Evolutionary conservation across 1,140 invertebrate genomes (phyloP).

Genomic region (Drosophila littoralis): DNA sequence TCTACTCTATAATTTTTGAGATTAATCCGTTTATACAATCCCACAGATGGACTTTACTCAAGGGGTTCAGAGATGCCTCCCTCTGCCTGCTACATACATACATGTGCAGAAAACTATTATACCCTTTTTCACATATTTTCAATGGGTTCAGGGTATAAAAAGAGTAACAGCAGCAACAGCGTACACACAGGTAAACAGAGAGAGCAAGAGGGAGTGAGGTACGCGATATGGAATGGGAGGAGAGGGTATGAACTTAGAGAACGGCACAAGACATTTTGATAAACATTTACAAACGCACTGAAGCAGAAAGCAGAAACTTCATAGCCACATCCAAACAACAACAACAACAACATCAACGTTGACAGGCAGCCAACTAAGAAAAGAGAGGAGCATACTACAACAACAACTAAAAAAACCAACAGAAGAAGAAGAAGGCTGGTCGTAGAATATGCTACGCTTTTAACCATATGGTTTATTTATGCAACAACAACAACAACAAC

Average conservation of each 20-base stretch:
- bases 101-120: too few relatives aligned
- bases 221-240: background rate
- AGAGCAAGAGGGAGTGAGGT: background rate
- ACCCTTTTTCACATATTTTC: too few relatives aligned
- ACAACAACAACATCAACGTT: constrained; percentile 31
- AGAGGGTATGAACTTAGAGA: constrained; percentile 33
- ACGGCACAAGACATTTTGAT: constrained; percentile 82
- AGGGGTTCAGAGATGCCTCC: too few relatives aligned
- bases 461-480: constrained; percentile 83
- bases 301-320: constrained; percentile 76
- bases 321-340: constrained; percentile 46
- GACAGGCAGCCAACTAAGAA: constrained; percentile 41
- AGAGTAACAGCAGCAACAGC: constrained; percentile 9
- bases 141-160: background rate
- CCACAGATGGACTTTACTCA: too few relatives aligned
- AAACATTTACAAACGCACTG: constrained; percentile 82
- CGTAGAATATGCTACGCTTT: constrained; percentile 79
- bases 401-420: constrained; percentile 41
- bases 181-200: constrained; percentile 22
- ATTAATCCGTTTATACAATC: too few relatives aligned
- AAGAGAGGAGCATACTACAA: constrained; percentile 43
- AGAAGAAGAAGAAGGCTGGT: constrained; percentile 37
- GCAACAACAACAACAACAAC: constrained; percentile 54
- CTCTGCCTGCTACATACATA: too few relatives aligned
- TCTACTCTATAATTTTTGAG: too few relatives aligned